Base-by-base conservation (phyloP, 2,888 invertebrate genomes). In the Cataglyphis altisquamis region DNA sequence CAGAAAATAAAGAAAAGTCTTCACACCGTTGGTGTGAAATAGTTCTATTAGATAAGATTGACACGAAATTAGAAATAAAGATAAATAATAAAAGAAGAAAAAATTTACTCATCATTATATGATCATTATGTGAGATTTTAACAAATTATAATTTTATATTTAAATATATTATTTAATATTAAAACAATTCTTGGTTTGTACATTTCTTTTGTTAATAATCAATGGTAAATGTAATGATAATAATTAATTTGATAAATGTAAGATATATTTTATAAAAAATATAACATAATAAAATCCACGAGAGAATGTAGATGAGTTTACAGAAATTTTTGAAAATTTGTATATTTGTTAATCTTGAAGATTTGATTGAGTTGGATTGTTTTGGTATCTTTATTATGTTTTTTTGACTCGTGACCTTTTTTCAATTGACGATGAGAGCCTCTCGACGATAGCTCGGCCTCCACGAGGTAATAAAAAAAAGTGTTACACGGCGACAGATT, bases 381-480 rank as follows among this genome's bases (percentile, higher is more conserved):
- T 75, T 25, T 10, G 18, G 21, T 48, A 39, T 70, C 63, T 70
- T 57, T 32, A 25, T 78, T 64, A 48, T 75, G 41, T 67, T 52
- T 68, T 29, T 55, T 48, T 52, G 29, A 15, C 41, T n/a, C 21
- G 45, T 29, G 15, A 29, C 41, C 21, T 48, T 60, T 75, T 55
- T 63, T 60, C 29, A 9, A 64, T 64, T 5, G 72, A 64, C 18
- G 63, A 48, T 63, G 68, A 83, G 68, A 68, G 68, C 21, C 45
- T 78, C 73, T 48, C 63, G 21, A 72, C 48, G 67, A 66, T 72
- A 55, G 66, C 73, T 82, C 75, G 78, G 41, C 64, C 39, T 73
- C 82, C 80, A 63, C 68, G 39, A 72, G 32, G 68, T 78, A 88
- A 89, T 88, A 89, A 89, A 88, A 87, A 87, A 87, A 66, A 52